Evolutionary conservation across 2,888 invertebrate genomes (phyloP).

Genomic region (Sisyra terminalis): DNA sequence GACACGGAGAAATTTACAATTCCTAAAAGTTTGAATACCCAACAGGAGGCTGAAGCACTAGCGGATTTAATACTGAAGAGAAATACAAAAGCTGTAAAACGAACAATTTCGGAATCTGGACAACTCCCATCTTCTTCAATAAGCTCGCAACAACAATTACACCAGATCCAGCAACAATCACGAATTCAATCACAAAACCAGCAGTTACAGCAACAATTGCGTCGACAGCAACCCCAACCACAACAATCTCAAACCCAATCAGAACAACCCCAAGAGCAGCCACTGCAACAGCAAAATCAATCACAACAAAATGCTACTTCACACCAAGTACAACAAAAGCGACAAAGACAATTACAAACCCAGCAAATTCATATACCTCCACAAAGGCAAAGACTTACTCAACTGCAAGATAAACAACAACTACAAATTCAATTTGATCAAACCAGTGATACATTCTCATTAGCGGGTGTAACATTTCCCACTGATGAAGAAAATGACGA

Average conservation of each 20-base stretch:
- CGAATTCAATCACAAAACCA: conserved; percentile 34
- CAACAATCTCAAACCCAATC: no score
- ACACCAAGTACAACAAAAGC: no score
- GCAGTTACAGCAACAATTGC: conserved; percentile 3
- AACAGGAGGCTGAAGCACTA: conserved; percentile 59
- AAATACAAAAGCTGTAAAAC: conserved; percentile 49
- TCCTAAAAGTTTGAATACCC: conserved; percentile 27
- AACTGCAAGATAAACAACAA: conserved; percentile 22
- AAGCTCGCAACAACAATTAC: conserved; percentile 15
- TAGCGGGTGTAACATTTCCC: conserved; percentile 44
- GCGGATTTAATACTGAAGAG: conserved; percentile 62
- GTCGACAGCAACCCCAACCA: no score
- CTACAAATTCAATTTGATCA: conserved; percentile 40
- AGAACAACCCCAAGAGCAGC: no score
- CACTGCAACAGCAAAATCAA: no score
- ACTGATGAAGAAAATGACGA: conserved; percentile 37
- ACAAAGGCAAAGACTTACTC: no score
- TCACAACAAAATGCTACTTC: no score
- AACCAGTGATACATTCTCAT: conserved; percentile 39
- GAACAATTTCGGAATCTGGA: conserved; percentile 57
- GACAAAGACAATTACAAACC: conserved; percentile 8
- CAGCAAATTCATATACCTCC: conserved; percentile 8
- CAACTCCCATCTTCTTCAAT: conserved; percentile 27
- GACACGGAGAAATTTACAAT: conserved; percentile 36
- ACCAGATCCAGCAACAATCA: neutral